These are phyloP conservation scores for Lypha dubia DNA, from an alignment of 2,888 invertebrate species.

Conservation along the genomic window DNA sequence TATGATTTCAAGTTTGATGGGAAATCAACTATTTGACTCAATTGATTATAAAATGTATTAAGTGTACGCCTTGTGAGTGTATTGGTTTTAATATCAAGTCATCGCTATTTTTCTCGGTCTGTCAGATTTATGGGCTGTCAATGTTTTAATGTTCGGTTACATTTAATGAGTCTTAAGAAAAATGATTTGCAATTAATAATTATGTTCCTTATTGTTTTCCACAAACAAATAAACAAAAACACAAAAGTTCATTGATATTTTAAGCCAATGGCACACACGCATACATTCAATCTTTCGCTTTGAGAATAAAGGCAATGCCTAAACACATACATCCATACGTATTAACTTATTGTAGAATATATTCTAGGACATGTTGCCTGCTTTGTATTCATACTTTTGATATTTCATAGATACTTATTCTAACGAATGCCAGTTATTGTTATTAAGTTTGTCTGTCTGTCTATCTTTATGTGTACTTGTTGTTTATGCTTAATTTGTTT, in stretches of 20 bases:
- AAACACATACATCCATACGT: neutral
- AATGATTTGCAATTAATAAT: conserved; percentile 76
- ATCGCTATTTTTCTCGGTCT: conserved; percentile 46
- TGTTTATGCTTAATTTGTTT: conserved; percentile 68
- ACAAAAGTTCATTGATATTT: conserved; percentile 69
- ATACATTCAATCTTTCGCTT: conserved; percentile 17
- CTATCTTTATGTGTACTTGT: conserved; percentile 37
- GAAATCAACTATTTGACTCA: neutral
- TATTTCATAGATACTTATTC: conserved; percentile 24
- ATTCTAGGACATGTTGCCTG: conserved; percentile 50
- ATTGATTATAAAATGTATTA: neutral
- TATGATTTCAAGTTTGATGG: neutral
- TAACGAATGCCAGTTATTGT: conserved; percentile 1
- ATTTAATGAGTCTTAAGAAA: conserved; percentile 76
- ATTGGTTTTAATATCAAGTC: conserved; percentile 16
- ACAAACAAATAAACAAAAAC: conserved; percentile 48
- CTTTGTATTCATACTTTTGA: conserved; percentile 15
- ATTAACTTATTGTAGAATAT: neutral
- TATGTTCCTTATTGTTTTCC: conserved; percentile 74
- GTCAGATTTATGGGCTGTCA: conserved; percentile 74
- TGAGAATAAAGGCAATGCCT: conserved; percentile 1
- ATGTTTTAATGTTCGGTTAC: conserved; percentile 73
- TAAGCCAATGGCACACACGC: conserved; percentile 48
- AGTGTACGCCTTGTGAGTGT: neutral
- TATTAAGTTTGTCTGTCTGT: conserved; percentile 11